Evolutionary conservation across 2,113 vertebrate species (phyloP).

Genomic region (Phylloscopus trochiloides): DNA sequence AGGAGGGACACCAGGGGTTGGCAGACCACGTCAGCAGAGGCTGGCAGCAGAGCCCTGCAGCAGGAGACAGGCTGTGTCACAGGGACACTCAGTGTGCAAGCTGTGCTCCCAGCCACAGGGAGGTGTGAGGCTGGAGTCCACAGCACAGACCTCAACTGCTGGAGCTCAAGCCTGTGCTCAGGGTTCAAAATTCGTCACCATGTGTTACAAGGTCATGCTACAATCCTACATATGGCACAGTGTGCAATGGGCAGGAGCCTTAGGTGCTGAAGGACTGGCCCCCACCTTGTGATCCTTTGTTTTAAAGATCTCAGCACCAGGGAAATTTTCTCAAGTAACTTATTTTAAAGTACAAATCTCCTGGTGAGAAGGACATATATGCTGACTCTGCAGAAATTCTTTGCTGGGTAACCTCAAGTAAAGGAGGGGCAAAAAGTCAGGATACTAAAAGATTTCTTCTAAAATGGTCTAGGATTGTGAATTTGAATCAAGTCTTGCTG

Average conservation of each 20-base stretch:
- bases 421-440: not conserved
- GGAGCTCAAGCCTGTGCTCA: not conserved
- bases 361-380: not conserved
- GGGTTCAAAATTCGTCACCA: not conserved
- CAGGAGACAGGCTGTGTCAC: not conserved
- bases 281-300: not conserved
- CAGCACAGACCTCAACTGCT: not conserved
- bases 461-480: not conserved
- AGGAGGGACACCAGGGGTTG: not conserved
- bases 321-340: not conserved
- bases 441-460: not conserved
- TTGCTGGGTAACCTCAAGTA: not conserved
- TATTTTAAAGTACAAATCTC: not conserved
- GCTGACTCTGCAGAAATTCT: not conserved
- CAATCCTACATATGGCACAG: not conserved
- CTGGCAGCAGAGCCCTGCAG: not conserved
- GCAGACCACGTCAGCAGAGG: not conserved
- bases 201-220: not conserved
- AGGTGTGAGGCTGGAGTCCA: not conserved
- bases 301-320: not conserved
- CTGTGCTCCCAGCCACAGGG: not conserved
- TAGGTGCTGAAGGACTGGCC: not conserved
- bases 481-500: not conserved
- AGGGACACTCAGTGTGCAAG: fast-evolving
- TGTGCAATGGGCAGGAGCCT: not conserved